phyloP scores from a whole-genome alignment of 2,113 vertebrate genomes.

The Nannospalax galili region DNA sequence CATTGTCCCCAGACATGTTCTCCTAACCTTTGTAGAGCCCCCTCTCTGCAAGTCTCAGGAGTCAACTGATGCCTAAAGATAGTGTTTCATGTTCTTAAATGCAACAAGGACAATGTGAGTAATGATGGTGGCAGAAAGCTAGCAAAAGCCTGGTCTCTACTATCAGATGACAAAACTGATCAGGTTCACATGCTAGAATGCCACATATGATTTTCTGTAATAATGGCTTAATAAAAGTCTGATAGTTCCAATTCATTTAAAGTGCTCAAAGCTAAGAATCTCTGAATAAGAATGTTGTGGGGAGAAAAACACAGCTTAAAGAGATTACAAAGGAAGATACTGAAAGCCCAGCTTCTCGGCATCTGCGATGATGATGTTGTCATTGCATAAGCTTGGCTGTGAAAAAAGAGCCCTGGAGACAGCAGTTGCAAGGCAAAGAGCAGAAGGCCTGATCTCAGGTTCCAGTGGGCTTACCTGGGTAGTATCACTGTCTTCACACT shows the following conservation, averaged over 20 bases:
- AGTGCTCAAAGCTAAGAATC: neutral
- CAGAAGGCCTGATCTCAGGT: neutral
- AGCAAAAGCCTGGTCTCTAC: neutral
- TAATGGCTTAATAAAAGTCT: neutral
- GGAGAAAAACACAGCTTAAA: neutral
- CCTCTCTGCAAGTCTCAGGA: neutral
- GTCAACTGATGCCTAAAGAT: neutral
- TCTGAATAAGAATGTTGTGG: neutral
- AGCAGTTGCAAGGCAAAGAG: neutral
- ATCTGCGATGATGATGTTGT: neutral
- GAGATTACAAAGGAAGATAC: neutral
- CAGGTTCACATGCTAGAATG: neutral
- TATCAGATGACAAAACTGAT: neutral
- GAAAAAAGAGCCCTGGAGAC: neutral
- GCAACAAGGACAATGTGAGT: neutral
- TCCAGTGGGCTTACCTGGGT: conserved; percentile 88
- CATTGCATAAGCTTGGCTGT: neutral
- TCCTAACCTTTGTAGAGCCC: too few relatives aligned
- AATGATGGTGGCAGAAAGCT: neutral
- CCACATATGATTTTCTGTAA: neutral
- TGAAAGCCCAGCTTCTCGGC: neutral
- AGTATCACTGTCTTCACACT: conserved; percentile 90
- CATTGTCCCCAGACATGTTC: neutral
- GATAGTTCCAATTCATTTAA: neutral
- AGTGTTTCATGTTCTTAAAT: neutral